phyloP scores from a whole-genome alignment of 2,113 vertebrate species.

The Lophochroa leadbeateri region DNA sequence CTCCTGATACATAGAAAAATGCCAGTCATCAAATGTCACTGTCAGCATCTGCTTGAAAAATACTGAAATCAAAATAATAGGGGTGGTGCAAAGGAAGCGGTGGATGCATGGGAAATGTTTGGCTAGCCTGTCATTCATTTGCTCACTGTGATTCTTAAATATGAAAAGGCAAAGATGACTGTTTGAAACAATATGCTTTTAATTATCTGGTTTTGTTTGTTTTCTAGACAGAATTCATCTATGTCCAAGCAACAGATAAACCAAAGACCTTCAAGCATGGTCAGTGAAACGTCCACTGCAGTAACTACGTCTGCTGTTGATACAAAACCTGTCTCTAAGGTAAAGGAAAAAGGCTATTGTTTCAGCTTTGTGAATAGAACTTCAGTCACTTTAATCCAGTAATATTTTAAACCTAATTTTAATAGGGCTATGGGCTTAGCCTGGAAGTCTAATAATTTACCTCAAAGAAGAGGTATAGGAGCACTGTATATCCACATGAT shows the following conservation, averaged over 20 bases:
- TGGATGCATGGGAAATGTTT: neutral
- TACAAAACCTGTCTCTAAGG: constrained; percentile 82
- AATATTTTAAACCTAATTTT: neutral
- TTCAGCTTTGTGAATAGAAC: neutral
- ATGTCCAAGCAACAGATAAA: constrained; percentile 88
- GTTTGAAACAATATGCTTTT: neutral
- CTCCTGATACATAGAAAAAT: neutral
- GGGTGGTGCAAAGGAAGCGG: neutral
- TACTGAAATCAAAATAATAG: neutral
- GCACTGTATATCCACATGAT: neutral
- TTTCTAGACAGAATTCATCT: constrained; percentile 81
- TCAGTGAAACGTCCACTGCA: constrained; percentile 87
- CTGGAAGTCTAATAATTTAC: neutral
- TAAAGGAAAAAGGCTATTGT: constrained; percentile 43
- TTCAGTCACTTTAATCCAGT: accelerated
- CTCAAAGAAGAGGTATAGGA: neutral
- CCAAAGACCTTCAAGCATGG: constrained; percentile 92
- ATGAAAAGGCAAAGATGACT: neutral
- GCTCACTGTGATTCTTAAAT: neutral
- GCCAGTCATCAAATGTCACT: neutral
- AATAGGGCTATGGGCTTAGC: neutral
- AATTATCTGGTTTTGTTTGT: neutral
- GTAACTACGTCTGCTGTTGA: constrained; percentile 85
- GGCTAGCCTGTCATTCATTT: neutral
- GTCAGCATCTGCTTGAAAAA: neutral